phyloP scores from a whole-genome alignment of 1,140 invertebrate genomes.

The Drosophila elegans region DNA sequence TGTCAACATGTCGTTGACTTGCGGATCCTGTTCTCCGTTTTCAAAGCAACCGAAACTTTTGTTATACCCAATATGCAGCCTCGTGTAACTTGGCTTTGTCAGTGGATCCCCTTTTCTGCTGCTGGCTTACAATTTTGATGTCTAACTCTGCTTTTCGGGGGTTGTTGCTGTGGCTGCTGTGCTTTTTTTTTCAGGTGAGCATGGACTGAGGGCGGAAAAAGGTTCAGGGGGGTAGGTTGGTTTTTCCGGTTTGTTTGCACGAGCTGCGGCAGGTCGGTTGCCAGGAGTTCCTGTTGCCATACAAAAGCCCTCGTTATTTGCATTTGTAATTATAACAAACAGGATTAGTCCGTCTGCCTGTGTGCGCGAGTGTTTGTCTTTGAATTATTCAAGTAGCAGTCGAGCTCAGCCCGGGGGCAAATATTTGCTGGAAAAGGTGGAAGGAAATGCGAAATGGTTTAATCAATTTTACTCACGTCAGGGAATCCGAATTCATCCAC shows the following conservation, averaged over 20 bases:
- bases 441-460: constrained; percentile 59
- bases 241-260: constrained; percentile 56
- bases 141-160: constrained; percentile 53
- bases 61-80: constrained; percentile 18
- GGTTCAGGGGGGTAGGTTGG: constrained; percentile 6
- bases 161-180: constrained; percentile 62
- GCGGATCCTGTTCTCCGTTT: constrained; percentile 17
- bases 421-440: constrained; percentile 54
- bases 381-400: constrained; percentile 74
- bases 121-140: constrained; percentile 53
- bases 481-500: constrained; percentile 85
- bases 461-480: constrained; percentile 84
- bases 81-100: constrained; percentile 34
- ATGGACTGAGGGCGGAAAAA: not conserved
- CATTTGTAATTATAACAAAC: constrained; percentile 85
- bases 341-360: constrained; percentile 73
- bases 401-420: constrained; percentile 47
- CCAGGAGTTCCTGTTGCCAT: constrained; percentile 45
- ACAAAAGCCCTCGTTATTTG: constrained; percentile 81
- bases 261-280: constrained; percentile 33
- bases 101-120: not conserved
- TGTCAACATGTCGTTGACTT: constrained; percentile 49
- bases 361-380: constrained; percentile 40
- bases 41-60: constrained; percentile 32
- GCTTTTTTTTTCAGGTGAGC: constrained; percentile 71